Percentiles rank a stretch among this genome's conserved stretches.
Conservation (phyloP, 2,888 invertebrate genomes). For the Acronicta alni region DNA sequence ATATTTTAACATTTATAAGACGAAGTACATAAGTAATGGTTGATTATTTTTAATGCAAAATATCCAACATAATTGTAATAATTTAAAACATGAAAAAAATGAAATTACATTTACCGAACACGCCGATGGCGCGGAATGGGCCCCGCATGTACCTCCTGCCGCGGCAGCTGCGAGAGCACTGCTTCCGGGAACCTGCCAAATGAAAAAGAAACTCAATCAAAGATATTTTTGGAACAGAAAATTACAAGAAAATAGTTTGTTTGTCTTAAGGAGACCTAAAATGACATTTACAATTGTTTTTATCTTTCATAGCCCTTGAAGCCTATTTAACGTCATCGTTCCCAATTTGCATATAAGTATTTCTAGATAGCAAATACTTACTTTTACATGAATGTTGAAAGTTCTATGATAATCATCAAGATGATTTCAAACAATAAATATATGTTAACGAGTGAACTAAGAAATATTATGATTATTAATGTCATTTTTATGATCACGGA, state of each 20-base stretch:
- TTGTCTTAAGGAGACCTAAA: constrained; percentile 25
- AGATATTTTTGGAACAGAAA: neutral
- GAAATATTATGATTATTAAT: constrained; percentile 1
- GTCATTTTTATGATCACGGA: constrained; percentile 15
- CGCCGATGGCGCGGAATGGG: constrained; percentile 84
- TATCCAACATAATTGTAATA: neutral
- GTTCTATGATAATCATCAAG: neutral
- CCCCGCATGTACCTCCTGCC: constrained; percentile 83
- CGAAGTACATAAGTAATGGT: neutral
- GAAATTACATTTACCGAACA: constrained; percentile 82
- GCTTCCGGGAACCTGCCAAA: constrained; percentile 82
- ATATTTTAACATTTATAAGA: no score
- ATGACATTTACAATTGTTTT: neutral
- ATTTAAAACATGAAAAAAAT: constrained; percentile 33
- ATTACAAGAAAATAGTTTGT: neutral
- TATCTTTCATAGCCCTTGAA: constrained; percentile 30
- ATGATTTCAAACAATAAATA: no score
- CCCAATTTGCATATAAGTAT: constrained; percentile 3
- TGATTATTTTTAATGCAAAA: constrained; percentile 20
- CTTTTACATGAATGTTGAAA: neutral
- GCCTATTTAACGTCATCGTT: constrained; percentile 6
- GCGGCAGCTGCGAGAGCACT: constrained; percentile 84
- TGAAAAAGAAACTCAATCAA: constrained; percentile 7
- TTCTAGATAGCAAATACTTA: constrained; percentile 13
- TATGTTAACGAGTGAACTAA: constrained; percentile 14